phyloP scores from a whole-genome alignment of 2,888 invertebrate genomes.

The Anagyrus pseudococci region DNA sequence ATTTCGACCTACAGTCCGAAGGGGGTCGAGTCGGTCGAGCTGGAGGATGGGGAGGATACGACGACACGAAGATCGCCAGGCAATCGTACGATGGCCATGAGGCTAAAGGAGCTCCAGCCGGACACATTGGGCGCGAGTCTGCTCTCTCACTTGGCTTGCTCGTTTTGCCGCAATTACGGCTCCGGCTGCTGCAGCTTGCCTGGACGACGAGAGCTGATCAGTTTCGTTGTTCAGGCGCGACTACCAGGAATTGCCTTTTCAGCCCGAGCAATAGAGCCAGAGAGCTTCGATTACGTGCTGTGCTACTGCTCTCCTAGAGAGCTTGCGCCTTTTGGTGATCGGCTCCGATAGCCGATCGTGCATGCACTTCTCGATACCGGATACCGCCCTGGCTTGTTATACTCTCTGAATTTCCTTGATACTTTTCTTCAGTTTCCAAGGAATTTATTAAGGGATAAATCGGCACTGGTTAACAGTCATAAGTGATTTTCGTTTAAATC shows the following conservation, averaged over 20 bases:
- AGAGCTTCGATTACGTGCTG: too few relatives aligned
- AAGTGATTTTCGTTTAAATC: too few relatives aligned
- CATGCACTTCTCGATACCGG: too few relatives aligned
- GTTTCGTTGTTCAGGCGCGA: conserved; percentile 2
- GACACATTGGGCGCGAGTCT: background rate
- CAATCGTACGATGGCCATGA: conserved; percentile 21
- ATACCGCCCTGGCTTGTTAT: too few relatives aligned
- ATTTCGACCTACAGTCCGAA: conserved; percentile 13
- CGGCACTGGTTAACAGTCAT: too few relatives aligned
- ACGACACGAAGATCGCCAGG: conserved; percentile 9
- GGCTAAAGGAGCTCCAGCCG: background rate
- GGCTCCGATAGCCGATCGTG: too few relatives aligned
- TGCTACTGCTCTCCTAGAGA: too few relatives aligned
- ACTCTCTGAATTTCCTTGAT: too few relatives aligned
- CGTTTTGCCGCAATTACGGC: conserved; percentile 32
- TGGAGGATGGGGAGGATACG: background rate
- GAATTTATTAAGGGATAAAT: too few relatives aligned
- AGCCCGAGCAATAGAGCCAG: too few relatives aligned
- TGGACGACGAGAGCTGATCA: conserved; percentile 21
- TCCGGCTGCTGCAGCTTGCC: conserved; percentile 2
- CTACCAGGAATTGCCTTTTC: conserved; percentile 19
- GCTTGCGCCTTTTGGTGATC: too few relatives aligned
- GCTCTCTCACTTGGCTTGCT: conserved; percentile 2
- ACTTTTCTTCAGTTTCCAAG: too few relatives aligned
- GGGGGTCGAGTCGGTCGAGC: background rate